These are phyloP conservation scores for Odobenus rosmarus DNA, from an alignment of 2,113 vertebrate genomes.

Conservation along the genomic window DNA sequence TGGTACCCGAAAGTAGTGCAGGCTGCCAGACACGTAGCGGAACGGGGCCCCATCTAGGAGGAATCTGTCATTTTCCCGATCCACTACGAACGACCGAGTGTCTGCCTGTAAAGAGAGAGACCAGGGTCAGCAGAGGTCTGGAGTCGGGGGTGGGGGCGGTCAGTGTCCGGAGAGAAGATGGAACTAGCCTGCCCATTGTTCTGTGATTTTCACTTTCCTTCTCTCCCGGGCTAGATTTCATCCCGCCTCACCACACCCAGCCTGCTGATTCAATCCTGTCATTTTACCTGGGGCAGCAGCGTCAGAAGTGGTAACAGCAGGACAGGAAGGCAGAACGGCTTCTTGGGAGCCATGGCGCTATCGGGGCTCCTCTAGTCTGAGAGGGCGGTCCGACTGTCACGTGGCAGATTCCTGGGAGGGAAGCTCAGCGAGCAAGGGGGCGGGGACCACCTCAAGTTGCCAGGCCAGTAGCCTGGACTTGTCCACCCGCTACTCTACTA, in stretches of 20 bases:
- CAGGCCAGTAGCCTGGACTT: background rate
- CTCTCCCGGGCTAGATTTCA: background rate
- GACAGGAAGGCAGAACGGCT: constrained; percentile 82
- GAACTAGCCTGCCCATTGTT: background rate
- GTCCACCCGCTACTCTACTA: background rate
- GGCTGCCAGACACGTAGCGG: constrained; percentile 95
- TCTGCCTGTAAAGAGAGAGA: constrained; percentile 66
- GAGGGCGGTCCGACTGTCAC: constrained; percentile 38
- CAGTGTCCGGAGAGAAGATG: background rate
- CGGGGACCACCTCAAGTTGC: constrained; percentile 62
- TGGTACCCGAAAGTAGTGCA: constrained; percentile 95
- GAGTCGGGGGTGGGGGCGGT: background rate
- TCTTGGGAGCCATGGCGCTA: constrained; percentile 95
- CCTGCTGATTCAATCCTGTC: background rate
- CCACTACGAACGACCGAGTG: constrained; percentile 90
- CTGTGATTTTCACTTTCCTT: background rate
- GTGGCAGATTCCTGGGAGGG: constrained; percentile 67
- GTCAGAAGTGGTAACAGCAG: constrained; percentile 38
- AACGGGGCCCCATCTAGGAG: constrained; percentile 92
- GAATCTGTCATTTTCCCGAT: constrained; percentile 90
- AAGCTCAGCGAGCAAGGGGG: constrained; percentile 65
- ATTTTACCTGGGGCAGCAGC: constrained; percentile 63
- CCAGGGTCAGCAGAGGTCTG: background rate
- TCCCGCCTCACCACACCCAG: background rate
- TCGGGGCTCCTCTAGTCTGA: constrained; percentile 89